Evolutionary conservation across 2,888 invertebrate species (phyloP).

Genomic region (Mechanitis mazaeus): DNA sequence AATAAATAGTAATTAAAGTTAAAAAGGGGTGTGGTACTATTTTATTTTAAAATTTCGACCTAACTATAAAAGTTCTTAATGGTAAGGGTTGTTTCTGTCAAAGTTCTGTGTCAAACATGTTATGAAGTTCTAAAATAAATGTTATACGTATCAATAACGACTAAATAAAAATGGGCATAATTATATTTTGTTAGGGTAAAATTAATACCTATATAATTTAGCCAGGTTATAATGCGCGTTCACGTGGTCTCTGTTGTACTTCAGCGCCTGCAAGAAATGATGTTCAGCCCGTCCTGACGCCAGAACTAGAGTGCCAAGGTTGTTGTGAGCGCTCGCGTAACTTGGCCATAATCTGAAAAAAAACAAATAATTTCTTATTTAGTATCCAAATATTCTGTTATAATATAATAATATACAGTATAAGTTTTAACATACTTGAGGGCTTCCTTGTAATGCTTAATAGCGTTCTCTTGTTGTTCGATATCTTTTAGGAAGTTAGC

Average conservation of each 20-base stretch:
- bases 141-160: too few species aligned
- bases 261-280: conserved; percentile 85
- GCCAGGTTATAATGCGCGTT: conserved; percentile 92
- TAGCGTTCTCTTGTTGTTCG: conserved; percentile 83
- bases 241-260: conserved; percentile 84
- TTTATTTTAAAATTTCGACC: too few species aligned
- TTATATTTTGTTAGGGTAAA: not conserved
- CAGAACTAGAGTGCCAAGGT: conserved; percentile 86
- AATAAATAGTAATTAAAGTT: too few species aligned
- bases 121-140: too few species aligned
- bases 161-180: too few species aligned
- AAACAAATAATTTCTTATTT: not conserved
- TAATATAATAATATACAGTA: too few species aligned
- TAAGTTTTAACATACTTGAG: conserved; percentile 78
- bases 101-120: too few species aligned
- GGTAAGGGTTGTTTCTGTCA: too few species aligned
- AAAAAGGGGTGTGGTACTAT: too few species aligned
- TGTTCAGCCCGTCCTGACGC: conserved; percentile 82
- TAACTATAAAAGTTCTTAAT: too few species aligned
- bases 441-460: conserved; percentile 86
- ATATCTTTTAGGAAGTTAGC: conserved; percentile 89
- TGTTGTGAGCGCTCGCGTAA: conserved; percentile 91
- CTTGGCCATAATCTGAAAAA: conserved; percentile 86
- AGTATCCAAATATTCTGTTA: not conserved
- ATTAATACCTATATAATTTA: conserved; percentile 84